These are phyloP conservation scores for Eilema depressum DNA, from an alignment of 2,888 invertebrate genomes.

Conservation along the genomic window DNA sequence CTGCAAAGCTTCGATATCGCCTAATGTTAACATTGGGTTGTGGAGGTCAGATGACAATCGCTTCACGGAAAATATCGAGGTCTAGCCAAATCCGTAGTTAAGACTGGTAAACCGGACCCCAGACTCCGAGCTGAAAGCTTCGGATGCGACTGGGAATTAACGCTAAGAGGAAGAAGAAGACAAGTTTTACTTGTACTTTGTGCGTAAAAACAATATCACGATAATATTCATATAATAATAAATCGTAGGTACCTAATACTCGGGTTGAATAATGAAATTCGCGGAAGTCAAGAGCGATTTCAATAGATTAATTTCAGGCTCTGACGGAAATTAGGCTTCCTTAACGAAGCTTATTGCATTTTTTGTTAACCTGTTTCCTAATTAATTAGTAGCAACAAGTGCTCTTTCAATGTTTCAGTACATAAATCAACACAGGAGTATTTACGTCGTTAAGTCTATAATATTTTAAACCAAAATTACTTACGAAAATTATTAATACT, in stretches of 20 bases:
- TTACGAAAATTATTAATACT: conserved; percentile 32
- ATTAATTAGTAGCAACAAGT: conserved; percentile 83
- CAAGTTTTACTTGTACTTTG: too few species aligned
- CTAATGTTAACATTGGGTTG: too few species aligned
- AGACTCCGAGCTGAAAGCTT: too few species aligned
- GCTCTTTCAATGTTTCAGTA: conserved; percentile 53
- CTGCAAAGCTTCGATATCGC: too few species aligned
- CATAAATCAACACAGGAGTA: conserved; percentile 53
- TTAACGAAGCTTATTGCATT: conserved; percentile 80
- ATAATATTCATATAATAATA: conserved; percentile 5
- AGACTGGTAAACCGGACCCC: too few species aligned
- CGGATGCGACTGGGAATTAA: too few species aligned
- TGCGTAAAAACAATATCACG: background rate
- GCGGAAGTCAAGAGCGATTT: conserved; percentile 68
- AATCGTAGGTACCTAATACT: conserved; percentile 46
- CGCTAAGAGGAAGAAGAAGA: too few species aligned
- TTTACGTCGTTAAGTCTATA: conserved; percentile 32
- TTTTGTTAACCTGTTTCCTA: conserved; percentile 81
- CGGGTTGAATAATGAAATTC: conserved; percentile 72
- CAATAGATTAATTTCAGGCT: conserved; percentile 76
- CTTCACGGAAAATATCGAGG: too few species aligned
- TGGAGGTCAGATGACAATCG: too few species aligned
- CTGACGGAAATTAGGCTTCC: conserved; percentile 78
- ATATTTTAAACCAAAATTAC: conserved; percentile 38
- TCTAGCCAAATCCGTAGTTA: too few species aligned